Conservation (phyloP, 2,888 invertebrate species). For the Tineola bisselliella region DNA sequence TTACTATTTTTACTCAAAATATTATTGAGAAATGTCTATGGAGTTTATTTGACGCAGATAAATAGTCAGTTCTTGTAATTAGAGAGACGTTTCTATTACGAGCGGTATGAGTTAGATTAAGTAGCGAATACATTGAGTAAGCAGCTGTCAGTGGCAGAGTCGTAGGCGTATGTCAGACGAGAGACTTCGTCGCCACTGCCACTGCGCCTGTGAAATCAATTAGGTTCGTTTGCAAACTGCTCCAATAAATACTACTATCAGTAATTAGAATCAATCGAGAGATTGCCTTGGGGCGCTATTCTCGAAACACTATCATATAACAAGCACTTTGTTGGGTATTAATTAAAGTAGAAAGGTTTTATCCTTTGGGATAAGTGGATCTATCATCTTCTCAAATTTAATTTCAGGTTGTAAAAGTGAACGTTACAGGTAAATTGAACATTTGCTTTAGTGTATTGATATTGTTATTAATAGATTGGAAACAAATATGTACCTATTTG, state of each 20-base stretch:
- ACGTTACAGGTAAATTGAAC: neutral
- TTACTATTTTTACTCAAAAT: no score
- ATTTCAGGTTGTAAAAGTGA: neutral
- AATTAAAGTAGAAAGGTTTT: neutral
- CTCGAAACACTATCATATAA: slow-evolving; percentile 33
- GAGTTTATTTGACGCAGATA: no score
- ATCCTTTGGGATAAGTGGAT: neutral
- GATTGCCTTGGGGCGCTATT: slow-evolving; percentile 49
- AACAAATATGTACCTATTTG: neutral
- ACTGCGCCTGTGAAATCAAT: slow-evolving; percentile 55
- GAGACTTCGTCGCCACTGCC: slow-evolving; percentile 13
- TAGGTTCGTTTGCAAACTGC: slow-evolving; percentile 59
- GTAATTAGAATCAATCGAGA: slow-evolving; percentile 67
- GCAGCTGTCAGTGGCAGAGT: neutral
- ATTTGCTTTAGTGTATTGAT: neutral
- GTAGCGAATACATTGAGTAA: slow-evolving; percentile 1
- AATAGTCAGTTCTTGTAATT: neutral
- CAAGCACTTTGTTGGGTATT: slow-evolving; percentile 25
- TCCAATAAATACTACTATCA: slow-evolving; percentile 65
- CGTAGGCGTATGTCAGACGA: slow-evolving; percentile 4
- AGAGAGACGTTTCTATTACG: neutral
- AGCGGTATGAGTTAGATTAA: neutral
- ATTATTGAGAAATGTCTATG: no score
- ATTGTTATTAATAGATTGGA: no score
- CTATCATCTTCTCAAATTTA: neutral